Conservation (phyloP, 2,797 vertebrate species). For the Poliocrania exsul region DNA sequence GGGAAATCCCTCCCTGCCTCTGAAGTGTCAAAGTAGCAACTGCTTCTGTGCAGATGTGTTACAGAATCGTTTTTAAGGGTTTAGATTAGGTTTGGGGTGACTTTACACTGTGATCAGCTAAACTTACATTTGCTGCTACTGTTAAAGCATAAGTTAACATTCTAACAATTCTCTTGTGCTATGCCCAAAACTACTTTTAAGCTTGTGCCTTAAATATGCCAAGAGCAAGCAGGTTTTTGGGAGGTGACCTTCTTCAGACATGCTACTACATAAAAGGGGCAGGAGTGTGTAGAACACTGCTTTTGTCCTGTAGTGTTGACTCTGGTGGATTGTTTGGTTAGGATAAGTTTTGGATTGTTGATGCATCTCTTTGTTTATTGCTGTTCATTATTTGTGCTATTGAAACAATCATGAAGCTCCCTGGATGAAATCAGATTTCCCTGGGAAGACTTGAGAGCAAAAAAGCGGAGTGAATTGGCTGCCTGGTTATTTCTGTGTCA, state of each 20-base stretch:
- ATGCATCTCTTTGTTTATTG: background rate
- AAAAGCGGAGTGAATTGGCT: background rate
- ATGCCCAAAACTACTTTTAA: background rate
- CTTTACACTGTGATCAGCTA: background rate
- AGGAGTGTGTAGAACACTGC: background rate
- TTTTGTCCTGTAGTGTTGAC: background rate
- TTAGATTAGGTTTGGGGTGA: background rate
- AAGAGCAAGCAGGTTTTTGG: background rate
- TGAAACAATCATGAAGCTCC: background rate
- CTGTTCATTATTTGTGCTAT: background rate
- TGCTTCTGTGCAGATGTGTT: background rate
- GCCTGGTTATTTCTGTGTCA: background rate
- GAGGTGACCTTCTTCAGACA: background rate
- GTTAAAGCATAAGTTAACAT: background rate
- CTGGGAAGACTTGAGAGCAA: background rate
- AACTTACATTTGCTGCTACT: background rate
- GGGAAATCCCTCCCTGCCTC: background rate
- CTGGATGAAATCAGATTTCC: background rate
- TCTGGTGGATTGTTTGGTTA: background rate
- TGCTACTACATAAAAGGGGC: background rate
- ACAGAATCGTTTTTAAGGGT: background rate
- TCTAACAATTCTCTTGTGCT: background rate
- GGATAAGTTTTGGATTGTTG: background rate
- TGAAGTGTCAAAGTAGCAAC: background rate
- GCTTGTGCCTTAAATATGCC: background rate